These are phyloP conservation scores for Rhogogaster chlorosoma DNA, from an alignment of 2,888 invertebrate genomes.

Conservation along the genomic window DNA sequence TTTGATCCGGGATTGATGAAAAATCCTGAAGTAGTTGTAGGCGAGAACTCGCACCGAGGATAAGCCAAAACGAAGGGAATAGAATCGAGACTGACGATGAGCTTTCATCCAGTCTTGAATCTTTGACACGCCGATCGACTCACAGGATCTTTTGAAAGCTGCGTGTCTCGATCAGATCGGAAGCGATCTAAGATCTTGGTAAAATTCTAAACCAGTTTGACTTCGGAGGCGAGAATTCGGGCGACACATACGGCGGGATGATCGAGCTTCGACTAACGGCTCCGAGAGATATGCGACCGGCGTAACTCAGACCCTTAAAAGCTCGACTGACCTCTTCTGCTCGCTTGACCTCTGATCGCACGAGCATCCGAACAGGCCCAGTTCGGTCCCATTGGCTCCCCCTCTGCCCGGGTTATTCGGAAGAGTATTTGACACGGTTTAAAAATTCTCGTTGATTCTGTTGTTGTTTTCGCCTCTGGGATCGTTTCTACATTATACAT, in stretches of 20 bases:
- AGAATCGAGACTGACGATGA: neutral
- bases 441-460: constrained; percentile 2
- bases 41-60: neutral
- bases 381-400: neutral
- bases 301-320: constrained; percentile 30
- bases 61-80: neutral
- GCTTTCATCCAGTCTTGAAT: neutral
- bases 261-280: constrained; percentile 33
- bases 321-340: constrained; percentile 31
- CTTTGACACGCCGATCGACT: neutral
- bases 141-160: neutral
- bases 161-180: neutral
- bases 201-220: neutral
- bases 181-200: neutral
- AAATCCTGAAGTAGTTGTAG: neutral
- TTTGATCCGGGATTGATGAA: neutral
- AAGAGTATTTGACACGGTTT: constrained; percentile 34
- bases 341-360: constrained; percentile 28
- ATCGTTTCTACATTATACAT: neutral
- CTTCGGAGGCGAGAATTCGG: neutral
- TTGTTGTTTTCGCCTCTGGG: neutral
- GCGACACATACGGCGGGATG: neutral
- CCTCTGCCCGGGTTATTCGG: neutral
- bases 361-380: constrained; percentile 24
- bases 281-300: neutral